These are phyloP conservation scores for Acanthosepion esculentum DNA, from an alignment of 2,888 invertebrate genomes.

Conservation along the genomic window DNA sequence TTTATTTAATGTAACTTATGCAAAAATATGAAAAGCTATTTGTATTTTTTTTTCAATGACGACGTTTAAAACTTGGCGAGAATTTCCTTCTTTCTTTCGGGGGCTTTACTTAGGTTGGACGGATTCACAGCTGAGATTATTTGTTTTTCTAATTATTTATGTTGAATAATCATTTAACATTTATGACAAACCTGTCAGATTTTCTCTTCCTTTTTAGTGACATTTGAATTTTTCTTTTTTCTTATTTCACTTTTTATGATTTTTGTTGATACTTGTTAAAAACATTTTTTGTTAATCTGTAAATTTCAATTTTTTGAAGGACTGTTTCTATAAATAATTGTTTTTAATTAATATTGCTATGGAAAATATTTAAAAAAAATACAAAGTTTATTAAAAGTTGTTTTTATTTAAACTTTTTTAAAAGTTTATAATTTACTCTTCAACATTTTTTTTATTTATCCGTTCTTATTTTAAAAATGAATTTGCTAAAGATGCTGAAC, in stretches of 20 bases:
- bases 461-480: background rate
- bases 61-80: background rate
- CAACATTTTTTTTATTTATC: background rate
- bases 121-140: background rate
- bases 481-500: conserved; percentile 33
- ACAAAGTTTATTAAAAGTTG: background rate
- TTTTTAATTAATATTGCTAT: no score
- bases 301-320: no score
- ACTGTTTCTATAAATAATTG: no score
- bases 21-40: background rate
- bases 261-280: no score
- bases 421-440: no score
- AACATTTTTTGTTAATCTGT: no score
- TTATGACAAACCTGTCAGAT: no score
- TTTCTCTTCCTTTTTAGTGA: no score
- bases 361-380: background rate
- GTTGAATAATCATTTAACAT: no score
- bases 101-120: background rate
- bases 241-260: no score
- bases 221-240: no score
- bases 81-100: background rate
- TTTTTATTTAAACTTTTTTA: no score
- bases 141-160: background rate
- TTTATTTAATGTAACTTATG: background rate
- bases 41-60: background rate